Evolutionary conservation across 2,797 vertebrate genomes (phyloP).

Genomic region (Brotula barbata): DNA sequence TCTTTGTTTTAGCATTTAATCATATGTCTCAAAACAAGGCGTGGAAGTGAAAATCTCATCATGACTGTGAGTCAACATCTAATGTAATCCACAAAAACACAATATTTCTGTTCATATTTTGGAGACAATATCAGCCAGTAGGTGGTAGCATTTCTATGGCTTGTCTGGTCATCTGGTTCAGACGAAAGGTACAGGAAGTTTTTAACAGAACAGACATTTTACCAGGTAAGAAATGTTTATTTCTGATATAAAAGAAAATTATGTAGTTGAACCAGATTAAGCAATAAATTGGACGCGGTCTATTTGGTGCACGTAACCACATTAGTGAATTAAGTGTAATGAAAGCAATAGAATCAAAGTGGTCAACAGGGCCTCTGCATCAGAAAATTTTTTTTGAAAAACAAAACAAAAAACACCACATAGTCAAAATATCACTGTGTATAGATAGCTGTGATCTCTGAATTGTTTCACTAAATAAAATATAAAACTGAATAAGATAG

Average conservation of each 20-base stretch:
- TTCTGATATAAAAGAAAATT: neutral
- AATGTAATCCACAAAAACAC: neutral
- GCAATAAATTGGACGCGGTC: too few species aligned
- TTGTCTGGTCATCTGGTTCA: neutral
- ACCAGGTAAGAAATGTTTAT: neutral
- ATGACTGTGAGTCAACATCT: neutral
- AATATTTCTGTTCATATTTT: neutral
- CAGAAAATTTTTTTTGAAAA: neutral
- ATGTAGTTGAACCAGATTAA: too few species aligned
- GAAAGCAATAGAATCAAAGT: conserved; percentile 25
- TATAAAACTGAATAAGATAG: too few species aligned
- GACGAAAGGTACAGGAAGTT: neutral
- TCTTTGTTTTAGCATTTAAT: conserved; percentile 3
- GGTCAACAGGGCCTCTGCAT: conserved; percentile 8
- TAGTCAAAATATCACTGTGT: too few species aligned
- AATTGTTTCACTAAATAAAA: too few species aligned
- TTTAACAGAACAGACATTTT: neutral
- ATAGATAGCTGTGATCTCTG: too few species aligned
- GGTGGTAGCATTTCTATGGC: conserved; percentile 58
- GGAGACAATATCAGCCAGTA: conserved; percentile 44
- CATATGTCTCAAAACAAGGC: neutral
- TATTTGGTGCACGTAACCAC: conserved; percentile 11
- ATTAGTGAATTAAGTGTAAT: neutral
- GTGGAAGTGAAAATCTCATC: neutral
- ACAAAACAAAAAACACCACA: conserved; percentile 9